These are phyloP conservation scores for Delichon dasypus DNA, from an alignment of 2,797 vertebrate species.

Conservation along the genomic window DNA sequence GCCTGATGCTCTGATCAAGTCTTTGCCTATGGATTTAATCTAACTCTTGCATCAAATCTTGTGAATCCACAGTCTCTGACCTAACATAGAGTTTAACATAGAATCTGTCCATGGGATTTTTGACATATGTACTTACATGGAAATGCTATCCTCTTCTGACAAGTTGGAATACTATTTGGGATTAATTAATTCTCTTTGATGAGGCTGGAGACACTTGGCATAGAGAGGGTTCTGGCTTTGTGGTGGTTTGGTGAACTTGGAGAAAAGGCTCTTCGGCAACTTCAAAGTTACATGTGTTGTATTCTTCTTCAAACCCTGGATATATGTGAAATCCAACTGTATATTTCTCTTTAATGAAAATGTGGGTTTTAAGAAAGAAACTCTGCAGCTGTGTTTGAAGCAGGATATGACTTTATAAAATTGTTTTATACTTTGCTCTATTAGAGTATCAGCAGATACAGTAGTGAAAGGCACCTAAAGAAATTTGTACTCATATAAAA, in stretches of 20 bases:
- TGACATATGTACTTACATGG: slow-evolving; percentile 51
- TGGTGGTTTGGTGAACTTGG: slow-evolving; percentile 46
- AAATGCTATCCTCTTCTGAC: slow-evolving; percentile 61
- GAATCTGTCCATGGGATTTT: slow-evolving; percentile 41
- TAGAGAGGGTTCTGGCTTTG: neutral
- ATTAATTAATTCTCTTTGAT: slow-evolving; percentile 69
- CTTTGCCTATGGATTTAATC: slow-evolving; percentile 53
- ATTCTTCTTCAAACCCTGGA: slow-evolving; percentile 27
- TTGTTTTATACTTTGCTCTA: slow-evolving; percentile 39
- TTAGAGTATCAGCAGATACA: neutral
- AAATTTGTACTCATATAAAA: neutral
- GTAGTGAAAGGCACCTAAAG: slow-evolving; percentile 7
- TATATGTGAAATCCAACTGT: neutral
- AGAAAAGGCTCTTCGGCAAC: slow-evolving; percentile 41
- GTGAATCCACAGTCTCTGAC: slow-evolving; percentile 31
- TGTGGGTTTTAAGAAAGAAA: slow-evolving; percentile 16
- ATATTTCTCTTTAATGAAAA: slow-evolving; percentile 26
- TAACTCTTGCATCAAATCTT: slow-evolving; percentile 51
- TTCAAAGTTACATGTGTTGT: slow-evolving; percentile 50
- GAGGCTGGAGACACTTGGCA: neutral
- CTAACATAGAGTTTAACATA: slow-evolving; percentile 48
- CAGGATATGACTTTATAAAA: slow-evolving; percentile 11
- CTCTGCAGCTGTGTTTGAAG: neutral
- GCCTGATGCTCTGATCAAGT: slow-evolving; percentile 7
- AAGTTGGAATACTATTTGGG: slow-evolving; percentile 52